These are phyloP conservation scores for Chrysoperla carnea DNA, from an alignment of 1,140 invertebrate species.

Conservation along the genomic window DNA sequence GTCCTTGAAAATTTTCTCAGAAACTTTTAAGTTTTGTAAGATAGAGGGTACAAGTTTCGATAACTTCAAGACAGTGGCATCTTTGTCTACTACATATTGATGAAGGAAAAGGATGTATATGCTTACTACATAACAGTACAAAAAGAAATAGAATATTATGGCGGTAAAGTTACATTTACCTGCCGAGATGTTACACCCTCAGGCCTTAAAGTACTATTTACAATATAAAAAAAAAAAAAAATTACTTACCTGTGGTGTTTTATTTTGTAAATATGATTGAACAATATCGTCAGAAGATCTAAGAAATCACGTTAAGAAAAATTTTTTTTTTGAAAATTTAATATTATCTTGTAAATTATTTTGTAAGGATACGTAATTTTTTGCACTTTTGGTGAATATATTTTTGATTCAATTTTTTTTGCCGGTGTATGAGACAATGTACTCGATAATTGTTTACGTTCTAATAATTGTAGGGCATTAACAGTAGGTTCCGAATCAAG, in stretches of 20 bases:
- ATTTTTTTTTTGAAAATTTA: not conserved
- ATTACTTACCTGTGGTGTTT: not conserved
- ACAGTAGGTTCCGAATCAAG: constrained; percentile 30
- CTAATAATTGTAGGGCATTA: constrained; percentile 30
- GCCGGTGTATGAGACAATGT: too few species aligned
- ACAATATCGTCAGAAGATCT: not conserved
- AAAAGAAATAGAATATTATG: not conserved
- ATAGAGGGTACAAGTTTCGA: not conserved
- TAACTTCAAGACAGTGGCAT: too few species aligned
- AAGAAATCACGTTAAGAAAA: not conserved
- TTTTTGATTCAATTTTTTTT: not conserved
- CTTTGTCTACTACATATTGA: too few species aligned
- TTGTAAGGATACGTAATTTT: not conserved
- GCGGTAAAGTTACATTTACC: constrained; percentile 1
- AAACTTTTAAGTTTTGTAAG: constrained; percentile 16
- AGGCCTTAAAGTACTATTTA: not conserved
- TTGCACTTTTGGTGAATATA: too few species aligned
- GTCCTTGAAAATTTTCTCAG: constrained; percentile 21
- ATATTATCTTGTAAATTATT: not conserved
- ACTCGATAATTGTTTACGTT: constrained; percentile 21
- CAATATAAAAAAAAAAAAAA: constrained; percentile 1
- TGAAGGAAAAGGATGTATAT: not conserved
- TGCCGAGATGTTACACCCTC: not conserved
- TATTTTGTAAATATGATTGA: not conserved
- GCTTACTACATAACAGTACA: not conserved